Evolutionary conservation across 2,888 invertebrate genomes (phyloP).

Genomic region (Habrosyne pyritoides): DNA sequence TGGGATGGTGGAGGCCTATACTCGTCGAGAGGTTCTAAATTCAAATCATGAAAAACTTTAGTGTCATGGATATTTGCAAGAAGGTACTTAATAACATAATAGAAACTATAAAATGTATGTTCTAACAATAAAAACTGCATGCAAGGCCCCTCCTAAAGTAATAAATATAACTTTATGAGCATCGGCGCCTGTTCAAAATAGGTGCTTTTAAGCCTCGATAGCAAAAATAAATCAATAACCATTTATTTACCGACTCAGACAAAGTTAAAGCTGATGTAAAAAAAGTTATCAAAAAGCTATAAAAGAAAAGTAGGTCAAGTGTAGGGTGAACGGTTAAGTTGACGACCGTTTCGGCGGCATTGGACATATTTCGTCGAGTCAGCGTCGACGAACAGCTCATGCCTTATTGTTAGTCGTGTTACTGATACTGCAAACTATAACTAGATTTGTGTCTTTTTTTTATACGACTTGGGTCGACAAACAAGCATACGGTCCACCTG

Average conservation of each 20-base stretch:
- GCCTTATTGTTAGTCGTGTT: background rate
- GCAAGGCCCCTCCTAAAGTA: no score
- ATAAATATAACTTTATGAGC: no score
- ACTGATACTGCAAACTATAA: constrained; percentile 1
- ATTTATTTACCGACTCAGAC: background rate
- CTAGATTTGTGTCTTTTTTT: background rate
- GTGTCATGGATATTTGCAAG: no score
- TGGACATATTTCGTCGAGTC: constrained; percentile 1
- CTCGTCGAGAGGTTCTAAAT: no score
- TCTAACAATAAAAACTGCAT: no score
- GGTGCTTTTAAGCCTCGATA: background rate
- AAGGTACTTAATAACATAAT: no score
- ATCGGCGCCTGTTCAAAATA: no score
- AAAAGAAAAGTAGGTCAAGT: constrained; percentile 9
- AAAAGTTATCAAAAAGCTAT: constrained; percentile 9
- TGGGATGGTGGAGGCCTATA: no score
- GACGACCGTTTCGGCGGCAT: constrained; percentile 3
- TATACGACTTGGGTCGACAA: no score
- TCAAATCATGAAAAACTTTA: no score
- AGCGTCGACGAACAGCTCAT: constrained; percentile 2
- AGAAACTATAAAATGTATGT: no score
- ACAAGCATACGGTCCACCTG: no score
- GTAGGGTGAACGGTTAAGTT: constrained; percentile 7
- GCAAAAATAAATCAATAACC: background rate
- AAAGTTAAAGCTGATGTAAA: constrained; percentile 1